Evolutionary conservation across 2,888 invertebrate genomes (phyloP).

Genomic region (Fissipunctia ypsillon): DNA sequence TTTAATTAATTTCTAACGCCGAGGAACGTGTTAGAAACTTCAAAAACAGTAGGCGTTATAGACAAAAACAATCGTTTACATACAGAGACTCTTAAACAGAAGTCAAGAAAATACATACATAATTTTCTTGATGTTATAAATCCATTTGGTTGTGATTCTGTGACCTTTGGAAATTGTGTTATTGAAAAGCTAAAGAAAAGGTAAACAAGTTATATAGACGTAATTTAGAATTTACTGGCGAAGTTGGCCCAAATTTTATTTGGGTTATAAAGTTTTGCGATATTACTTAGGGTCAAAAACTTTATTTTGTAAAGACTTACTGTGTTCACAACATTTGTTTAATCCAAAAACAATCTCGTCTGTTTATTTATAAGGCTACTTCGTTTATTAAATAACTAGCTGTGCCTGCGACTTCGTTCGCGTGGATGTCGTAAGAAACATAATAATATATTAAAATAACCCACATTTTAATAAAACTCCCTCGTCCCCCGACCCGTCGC

Average conservation of each 20-base stretch:
- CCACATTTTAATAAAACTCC: too few species aligned
- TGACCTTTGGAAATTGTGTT: conserved; percentile 20
- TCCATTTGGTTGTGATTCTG: neutral
- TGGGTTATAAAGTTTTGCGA: conserved; percentile 10
- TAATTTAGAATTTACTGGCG: neutral
- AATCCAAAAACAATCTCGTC: neutral
- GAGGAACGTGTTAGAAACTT: conserved; percentile 8
- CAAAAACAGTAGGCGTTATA: conserved; percentile 2
- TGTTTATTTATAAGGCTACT: neutral
- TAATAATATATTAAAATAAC: too few species aligned
- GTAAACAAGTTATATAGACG: conserved; percentile 21
- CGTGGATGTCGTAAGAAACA: too few species aligned
- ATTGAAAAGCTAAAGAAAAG: conserved; percentile 27
- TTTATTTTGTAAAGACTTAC: neutral
- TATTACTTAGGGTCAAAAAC: conserved; percentile 2
- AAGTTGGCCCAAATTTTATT: conserved; percentile 25
- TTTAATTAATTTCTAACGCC: neutral
- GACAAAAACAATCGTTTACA: conserved; percentile 19
- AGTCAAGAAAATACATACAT: neutral
- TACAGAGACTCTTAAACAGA: neutral
- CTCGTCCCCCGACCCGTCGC: too few species aligned
- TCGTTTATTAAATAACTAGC: neutral
- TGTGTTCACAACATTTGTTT: neutral
- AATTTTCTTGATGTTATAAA: neutral
- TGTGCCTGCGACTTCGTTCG: too few species aligned